phyloP scores from a whole-genome alignment of 1,140 invertebrate genomes.

The Drosophila repleta region DNA sequence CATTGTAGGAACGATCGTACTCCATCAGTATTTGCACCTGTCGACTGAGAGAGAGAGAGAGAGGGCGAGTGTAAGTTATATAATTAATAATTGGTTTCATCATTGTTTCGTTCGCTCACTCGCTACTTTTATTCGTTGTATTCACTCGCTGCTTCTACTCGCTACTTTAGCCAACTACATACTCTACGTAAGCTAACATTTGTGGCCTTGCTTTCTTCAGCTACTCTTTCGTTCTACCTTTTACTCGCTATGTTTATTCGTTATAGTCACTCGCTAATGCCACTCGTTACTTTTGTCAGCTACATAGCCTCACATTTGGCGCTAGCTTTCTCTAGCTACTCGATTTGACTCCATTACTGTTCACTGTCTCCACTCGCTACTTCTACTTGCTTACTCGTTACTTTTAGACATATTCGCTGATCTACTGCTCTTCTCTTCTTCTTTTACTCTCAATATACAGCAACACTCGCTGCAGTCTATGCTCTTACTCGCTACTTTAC shows the following conservation, averaged over 20 bases:
- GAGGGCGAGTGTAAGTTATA: background rate
- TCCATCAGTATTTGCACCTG: slow-evolving; percentile 90
- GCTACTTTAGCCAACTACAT: too few species aligned
- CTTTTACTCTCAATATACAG: too few species aligned
- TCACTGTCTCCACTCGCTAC: background rate
- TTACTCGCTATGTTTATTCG: too few species aligned
- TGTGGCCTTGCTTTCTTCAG: too few species aligned
- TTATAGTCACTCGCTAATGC: background rate
- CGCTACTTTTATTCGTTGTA: background rate
- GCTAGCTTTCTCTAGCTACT: background rate
- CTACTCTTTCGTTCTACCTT: too few species aligned
- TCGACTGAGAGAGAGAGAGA: slow-evolving; percentile 84
- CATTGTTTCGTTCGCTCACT: background rate
- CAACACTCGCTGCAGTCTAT: too few species aligned
- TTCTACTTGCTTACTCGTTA: background rate
- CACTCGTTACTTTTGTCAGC: background rate
- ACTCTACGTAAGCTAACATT: too few species aligned
- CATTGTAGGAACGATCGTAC: slow-evolving; percentile 88
- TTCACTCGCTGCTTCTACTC: background rate
- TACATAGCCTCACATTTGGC: too few species aligned
- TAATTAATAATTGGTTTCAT: background rate
- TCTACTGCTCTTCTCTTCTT: too few species aligned
- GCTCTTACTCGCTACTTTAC: too few species aligned
- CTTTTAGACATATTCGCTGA: too few species aligned
- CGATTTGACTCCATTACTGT: background rate